Evolutionary conservation across 2,888 invertebrate genomes (phyloP).

Genomic region (Orthosia gracilis): DNA sequence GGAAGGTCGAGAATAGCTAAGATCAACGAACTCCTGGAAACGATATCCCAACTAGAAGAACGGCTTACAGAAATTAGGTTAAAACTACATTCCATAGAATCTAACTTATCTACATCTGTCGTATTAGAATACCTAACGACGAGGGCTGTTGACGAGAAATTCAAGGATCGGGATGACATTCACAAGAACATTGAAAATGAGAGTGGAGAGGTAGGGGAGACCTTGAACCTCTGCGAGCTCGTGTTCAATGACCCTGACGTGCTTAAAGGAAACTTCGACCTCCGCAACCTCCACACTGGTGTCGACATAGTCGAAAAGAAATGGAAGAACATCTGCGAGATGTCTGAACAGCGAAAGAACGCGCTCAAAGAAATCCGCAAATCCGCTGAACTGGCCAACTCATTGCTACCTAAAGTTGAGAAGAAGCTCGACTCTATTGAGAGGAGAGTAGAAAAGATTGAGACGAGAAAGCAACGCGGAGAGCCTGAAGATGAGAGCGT

Average conservation of each 20-base stretch:
- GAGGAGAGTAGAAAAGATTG: constrained; percentile 90
- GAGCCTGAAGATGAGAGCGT: constrained; percentile 90
- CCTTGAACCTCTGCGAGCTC: constrained; percentile 95
- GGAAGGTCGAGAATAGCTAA: constrained; percentile 93
- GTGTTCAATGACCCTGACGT: constrained; percentile 94
- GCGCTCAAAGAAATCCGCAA: constrained; percentile 89
- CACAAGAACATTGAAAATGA: constrained; percentile 95
- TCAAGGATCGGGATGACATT: constrained; percentile 94
- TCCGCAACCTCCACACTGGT: constrained; percentile 92
- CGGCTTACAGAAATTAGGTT: constrained; percentile 93
- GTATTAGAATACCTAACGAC: constrained; percentile 93
- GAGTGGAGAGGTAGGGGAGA: constrained; percentile 94
- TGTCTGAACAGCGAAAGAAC: constrained; percentile 92
- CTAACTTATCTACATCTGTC: constrained; percentile 93
- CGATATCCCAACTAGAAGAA: constrained; percentile 93
- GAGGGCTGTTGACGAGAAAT: constrained; percentile 92
- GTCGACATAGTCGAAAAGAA: constrained; percentile 94
- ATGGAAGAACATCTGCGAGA: constrained; percentile 95
- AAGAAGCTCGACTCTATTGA: constrained; percentile 91
- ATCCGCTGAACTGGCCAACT: constrained; percentile 92
- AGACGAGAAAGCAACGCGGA: constrained; percentile 84
- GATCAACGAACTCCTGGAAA: constrained; percentile 93
- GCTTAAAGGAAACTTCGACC: constrained; percentile 93
- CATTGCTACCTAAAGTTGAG: constrained; percentile 93
- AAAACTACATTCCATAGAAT: constrained; percentile 94